Evolutionary conservation across 2,113 vertebrate genomes (phyloP).

Genomic region (Oophaga pumilio): DNA sequence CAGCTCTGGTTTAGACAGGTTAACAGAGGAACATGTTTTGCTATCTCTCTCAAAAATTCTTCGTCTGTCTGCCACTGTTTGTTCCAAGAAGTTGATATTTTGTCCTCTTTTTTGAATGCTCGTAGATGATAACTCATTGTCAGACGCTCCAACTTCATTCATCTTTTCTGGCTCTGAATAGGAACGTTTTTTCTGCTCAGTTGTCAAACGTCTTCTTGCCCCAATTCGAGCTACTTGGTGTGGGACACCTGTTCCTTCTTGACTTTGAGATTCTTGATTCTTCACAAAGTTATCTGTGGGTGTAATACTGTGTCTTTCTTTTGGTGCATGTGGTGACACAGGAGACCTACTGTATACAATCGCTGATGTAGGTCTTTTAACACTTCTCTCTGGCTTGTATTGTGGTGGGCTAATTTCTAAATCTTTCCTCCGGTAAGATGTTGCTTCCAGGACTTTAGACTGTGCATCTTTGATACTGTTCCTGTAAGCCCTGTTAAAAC

Average conservation of each 20-base stretch:
- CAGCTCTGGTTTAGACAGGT: constrained; percentile 77
- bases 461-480: constrained; percentile 89
- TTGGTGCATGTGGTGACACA: constrained; percentile 79
- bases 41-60: constrained; percentile 84
- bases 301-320: constrained; percentile 81
- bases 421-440: constrained; percentile 84
- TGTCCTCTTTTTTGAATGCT: constrained; percentile 67
- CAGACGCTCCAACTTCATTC: constrained; percentile 85
- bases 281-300: constrained; percentile 70
- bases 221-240: constrained; percentile 74
- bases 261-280: constrained; percentile 28
- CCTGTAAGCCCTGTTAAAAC: constrained; percentile 81
- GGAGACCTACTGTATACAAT: constrained; percentile 69
- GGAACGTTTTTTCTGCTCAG: constrained; percentile 90
- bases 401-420: constrained; percentile 70
- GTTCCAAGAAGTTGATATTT: constrained; percentile 73
- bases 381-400: constrained; percentile 59
- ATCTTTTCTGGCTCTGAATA: constrained; percentile 95
- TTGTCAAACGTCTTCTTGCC: constrained; percentile 81
- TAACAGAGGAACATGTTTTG: constrained; percentile 67
- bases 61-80: constrained; percentile 82
- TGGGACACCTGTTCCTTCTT: constrained; percentile 36
- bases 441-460: constrained; percentile 84
- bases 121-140: constrained; percentile 64
- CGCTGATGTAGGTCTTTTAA: constrained; percentile 73